Base-by-base conservation (phyloP, 2,888 invertebrate species). In the Phlogophora meticulosa region DNA sequence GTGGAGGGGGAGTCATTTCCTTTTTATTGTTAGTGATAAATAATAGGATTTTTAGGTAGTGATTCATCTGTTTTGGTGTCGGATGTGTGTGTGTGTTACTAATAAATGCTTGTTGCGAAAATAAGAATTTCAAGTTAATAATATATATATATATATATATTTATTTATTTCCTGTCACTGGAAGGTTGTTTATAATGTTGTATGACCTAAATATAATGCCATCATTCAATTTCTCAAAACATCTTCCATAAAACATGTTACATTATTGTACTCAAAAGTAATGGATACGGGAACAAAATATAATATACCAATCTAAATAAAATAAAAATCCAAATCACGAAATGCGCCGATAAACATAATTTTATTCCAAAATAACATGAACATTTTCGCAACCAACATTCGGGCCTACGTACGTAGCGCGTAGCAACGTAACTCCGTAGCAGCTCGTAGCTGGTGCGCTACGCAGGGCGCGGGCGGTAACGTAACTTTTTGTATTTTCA, bases 401-500 rank as follows among this genome's bases (percentile, higher is more conserved):
- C 73, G 58, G 15, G 58, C 56, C 75, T 81, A 81, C 81, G 55
- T 46, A 59, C 69, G 80, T 74, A 71, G 74, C 67, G 43, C 63
- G 69, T 78, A 72, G 74, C 73, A 48, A 46, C 67, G 72, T 71
- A 81, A 73, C 69, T 17, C 15, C 72, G 82, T 75, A 76, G 75
- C 73, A 51, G 20, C 46, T 56, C 72, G 78, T 81, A 77, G 34
- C 74, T 17, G 48, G 48, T 32, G 53, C 66, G 53, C 66, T 80
- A 78, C 77, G 77, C 57, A 60, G 60, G 59, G 71, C 51, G 69
- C 53, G 63, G 80, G 77, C 51, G 71, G 65, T 76, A 80, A 71
- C 71, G 66, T 80, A 60, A 71, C 80, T 76, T 76, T 69, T 76
- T n/a, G n/a, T n/a, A n/a, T n/a, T n/a, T n/a, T n/a, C n/a, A n/a